phyloP scores from a whole-genome alignment of 2,888 invertebrate genomes.

The Drosophila phalerata region DNA sequence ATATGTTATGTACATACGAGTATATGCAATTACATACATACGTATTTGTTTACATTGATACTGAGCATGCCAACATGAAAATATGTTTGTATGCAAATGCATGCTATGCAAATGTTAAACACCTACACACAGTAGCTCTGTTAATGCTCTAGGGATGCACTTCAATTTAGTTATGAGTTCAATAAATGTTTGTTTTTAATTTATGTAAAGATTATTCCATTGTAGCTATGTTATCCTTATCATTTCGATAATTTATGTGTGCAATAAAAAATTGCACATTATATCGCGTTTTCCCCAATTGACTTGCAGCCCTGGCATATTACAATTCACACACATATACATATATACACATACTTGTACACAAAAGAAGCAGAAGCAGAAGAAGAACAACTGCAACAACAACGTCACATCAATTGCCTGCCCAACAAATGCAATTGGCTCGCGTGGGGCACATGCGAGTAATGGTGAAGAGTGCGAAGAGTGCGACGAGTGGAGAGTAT shows the following conservation, averaged over 20 bases:
- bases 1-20: too few relatives aligned
- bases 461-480: slow-evolving; percentile 2
- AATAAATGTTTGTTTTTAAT: background rate
- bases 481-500: slow-evolving; percentile 1
- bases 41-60: slow-evolving; percentile 22
- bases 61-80: slow-evolving; percentile 7
- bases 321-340: slow-evolving; percentile 30
- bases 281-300: background rate
- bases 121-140: slow-evolving; percentile 38
- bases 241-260: background rate
- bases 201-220: background rate
- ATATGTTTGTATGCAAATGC: slow-evolving; percentile 29
- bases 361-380: slow-evolving; percentile 22
- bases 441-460: slow-evolving; percentile 48
- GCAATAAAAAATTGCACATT: background rate
- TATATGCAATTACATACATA: slow-evolving; percentile 3
- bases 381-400: slow-evolving; percentile 27
- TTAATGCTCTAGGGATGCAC: slow-evolving; percentile 34
- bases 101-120: slow-evolving; percentile 46
- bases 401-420: slow-evolving; percentile 52
- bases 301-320: slow-evolving; percentile 42
- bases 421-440: slow-evolving; percentile 57
- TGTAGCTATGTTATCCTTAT: background rate
- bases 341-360: background rate
- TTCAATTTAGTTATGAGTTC: background rate